Evolutionary conservation across 2,797 vertebrate species (phyloP).

Genomic region (Hyperoplus lanceolatus): DNA sequence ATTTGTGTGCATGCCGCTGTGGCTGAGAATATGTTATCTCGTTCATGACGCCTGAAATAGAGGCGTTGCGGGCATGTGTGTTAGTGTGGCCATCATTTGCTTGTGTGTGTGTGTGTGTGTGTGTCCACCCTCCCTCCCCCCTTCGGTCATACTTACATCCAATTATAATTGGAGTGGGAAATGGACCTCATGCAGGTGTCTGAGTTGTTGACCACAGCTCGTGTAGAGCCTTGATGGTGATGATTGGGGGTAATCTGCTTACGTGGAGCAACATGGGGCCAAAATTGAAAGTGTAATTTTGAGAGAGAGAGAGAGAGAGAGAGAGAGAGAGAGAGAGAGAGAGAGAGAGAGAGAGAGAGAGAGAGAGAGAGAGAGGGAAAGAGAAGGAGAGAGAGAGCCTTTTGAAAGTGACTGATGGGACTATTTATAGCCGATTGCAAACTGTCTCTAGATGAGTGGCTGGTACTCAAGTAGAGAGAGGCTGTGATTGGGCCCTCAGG

Average conservation of each 20-base stretch:
- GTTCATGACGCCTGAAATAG: background rate
- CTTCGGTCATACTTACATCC: background rate
- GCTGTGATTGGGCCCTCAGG: conserved; percentile 32
- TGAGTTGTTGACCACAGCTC: conserved; percentile 55
- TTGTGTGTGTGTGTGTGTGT: background rate
- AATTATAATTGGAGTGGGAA: conserved; percentile 32
- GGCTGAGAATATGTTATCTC: background rate
- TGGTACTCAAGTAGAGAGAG: conserved; percentile 38
- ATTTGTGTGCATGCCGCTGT: background rate
- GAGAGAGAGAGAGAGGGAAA: background rate
- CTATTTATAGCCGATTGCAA: conserved; percentile 61
- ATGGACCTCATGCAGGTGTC: conserved; percentile 46
- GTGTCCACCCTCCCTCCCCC: too few relatives aligned
- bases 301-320: conserved; percentile 13
- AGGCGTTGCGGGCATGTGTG: conserved; percentile 18
- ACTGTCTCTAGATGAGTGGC: conserved; percentile 32
- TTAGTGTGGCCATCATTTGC: background rate
- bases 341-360: background rate
- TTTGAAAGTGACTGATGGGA: conserved; percentile 19
- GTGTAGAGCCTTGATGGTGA: conserved; percentile 61
- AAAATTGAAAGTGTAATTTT: conserved; percentile 59
- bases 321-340: background rate
- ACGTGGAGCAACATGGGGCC: conserved; percentile 48
- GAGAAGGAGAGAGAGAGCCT: conserved; percentile 13
- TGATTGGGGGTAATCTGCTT: conserved; percentile 69